Percentiles rank a stretch among this genome's conserved stretches.
Evolutionary conservation across 2,113 vertebrate species (phyloP).

Genomic region (Tenrec ecaudatus): DNA sequence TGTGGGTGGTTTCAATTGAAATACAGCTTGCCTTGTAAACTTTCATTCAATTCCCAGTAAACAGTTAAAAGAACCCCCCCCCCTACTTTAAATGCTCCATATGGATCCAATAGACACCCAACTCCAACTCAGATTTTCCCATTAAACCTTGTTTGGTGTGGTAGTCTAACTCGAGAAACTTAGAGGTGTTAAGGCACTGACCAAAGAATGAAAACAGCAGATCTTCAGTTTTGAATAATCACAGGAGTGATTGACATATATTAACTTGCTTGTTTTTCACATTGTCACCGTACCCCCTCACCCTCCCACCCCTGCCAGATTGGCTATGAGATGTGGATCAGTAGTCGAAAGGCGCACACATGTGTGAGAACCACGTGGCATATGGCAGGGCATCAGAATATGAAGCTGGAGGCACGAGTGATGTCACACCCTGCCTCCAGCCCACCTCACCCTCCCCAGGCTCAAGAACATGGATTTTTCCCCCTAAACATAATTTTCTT

Average conservation of each 20-base stretch:
- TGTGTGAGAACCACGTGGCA: neutral
- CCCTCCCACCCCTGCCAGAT: neutral
- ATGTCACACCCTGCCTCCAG: neutral
- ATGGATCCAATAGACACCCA: neutral
- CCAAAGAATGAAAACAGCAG: neutral
- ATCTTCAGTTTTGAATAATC: neutral
- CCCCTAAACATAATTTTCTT: neutral
- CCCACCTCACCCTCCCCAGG: neutral
- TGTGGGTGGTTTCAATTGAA: no score
- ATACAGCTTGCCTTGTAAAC: no score
- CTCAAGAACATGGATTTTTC: neutral
- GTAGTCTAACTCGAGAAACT: constrained; percentile 1
- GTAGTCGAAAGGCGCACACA: neutral
- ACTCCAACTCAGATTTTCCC: neutral
- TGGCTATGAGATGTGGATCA: neutral
- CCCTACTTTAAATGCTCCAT: neutral
- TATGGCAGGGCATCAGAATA: neutral
- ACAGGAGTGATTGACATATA: neutral
- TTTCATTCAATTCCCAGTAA: no score
- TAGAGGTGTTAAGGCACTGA: neutral
- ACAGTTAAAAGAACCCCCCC: no score
- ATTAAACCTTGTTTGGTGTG: neutral
- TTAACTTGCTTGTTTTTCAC: neutral
- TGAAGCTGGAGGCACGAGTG: neutral
- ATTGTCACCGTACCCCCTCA: no score